phyloP scores from a whole-genome alignment of 2,797 vertebrate genomes.

The Lutjanus campechanus region DNA sequence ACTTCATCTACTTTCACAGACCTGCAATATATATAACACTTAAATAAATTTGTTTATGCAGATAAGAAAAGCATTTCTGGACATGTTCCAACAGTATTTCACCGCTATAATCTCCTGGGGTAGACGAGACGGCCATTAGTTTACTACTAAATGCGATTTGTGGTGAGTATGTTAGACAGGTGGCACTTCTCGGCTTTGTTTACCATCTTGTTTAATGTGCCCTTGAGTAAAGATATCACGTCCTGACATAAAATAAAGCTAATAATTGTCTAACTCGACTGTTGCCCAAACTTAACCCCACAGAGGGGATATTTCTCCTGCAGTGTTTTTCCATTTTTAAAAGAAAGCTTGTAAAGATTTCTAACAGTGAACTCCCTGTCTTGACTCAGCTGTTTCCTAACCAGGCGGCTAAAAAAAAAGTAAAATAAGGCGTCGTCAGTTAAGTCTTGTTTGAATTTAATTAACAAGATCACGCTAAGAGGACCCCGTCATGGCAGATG shows the following conservation, averaged over 20 bases:
- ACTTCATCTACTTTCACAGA: background rate
- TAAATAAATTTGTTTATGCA: background rate
- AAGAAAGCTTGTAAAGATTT: conserved; percentile 7
- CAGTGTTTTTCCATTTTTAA: background rate
- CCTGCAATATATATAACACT: background rate
- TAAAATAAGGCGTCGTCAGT: conserved; percentile 31
- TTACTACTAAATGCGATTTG: conserved; percentile 20
- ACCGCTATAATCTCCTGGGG: background rate
- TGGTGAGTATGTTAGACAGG: conserved; percentile 34
- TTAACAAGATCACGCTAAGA: conserved; percentile 66
- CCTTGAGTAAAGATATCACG: conserved; percentile 15
- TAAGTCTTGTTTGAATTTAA: conserved; percentile 73
- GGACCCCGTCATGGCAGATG: conserved; percentile 57
- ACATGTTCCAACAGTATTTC: conserved; percentile 26
- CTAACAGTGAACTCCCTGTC: background rate
- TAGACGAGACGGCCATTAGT: conserved; percentile 11
- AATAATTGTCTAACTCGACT: background rate
- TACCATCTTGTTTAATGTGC: conserved; percentile 19
- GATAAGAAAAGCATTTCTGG: conserved; percentile 18
- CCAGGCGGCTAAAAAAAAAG: conserved; percentile 12
- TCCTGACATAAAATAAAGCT: conserved; percentile 4
- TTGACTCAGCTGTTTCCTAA: conserved; percentile 57
- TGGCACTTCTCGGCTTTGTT: conserved; percentile 18
- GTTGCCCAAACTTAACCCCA: background rate
- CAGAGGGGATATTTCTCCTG: background rate